Conservation (phyloP, 2,797 vertebrate species). For the Arctocebus calabarensis region DNA sequence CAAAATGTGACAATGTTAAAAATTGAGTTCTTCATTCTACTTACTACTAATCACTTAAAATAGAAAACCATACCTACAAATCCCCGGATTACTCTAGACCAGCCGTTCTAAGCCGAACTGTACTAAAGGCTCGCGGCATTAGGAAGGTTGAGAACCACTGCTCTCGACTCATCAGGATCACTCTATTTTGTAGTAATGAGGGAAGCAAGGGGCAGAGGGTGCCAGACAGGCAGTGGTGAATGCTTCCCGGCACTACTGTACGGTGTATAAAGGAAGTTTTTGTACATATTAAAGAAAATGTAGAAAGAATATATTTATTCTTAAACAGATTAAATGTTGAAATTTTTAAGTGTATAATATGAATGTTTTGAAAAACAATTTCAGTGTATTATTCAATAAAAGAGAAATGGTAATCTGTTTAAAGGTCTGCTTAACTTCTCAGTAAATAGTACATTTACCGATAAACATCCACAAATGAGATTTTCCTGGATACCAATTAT, state of each 20-base stretch:
- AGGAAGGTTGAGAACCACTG: too few species aligned
- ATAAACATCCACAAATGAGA: not conserved
- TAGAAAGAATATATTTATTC: not conserved
- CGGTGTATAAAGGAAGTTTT: not conserved
- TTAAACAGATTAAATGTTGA: not conserved
- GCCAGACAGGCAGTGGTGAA: not conserved
- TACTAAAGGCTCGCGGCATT: too few species aligned
- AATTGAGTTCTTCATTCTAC: not conserved
- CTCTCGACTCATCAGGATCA: accelerated
- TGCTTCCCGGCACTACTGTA: too few species aligned
- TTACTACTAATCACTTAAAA: not conserved
- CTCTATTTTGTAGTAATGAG: accelerated
- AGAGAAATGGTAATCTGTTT: not conserved
- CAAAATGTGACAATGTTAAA: not conserved
- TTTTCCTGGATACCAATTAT: too few species aligned
- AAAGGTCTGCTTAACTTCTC: not conserved
- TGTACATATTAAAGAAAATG: not conserved
- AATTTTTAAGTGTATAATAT: not conserved
- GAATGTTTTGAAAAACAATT: not conserved
- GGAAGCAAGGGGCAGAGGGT: not conserved
- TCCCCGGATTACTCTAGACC: not conserved
- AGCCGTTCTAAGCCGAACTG: too few species aligned
- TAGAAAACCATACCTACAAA: accelerated
- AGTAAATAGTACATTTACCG: not conserved
- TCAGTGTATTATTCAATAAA: not conserved